Percentiles rank a stretch among this genome's conserved stretches.
Evolutionary conservation across 2,113 vertebrate genomes (phyloP).

Genomic region (Dermatemys mawii): DNA sequence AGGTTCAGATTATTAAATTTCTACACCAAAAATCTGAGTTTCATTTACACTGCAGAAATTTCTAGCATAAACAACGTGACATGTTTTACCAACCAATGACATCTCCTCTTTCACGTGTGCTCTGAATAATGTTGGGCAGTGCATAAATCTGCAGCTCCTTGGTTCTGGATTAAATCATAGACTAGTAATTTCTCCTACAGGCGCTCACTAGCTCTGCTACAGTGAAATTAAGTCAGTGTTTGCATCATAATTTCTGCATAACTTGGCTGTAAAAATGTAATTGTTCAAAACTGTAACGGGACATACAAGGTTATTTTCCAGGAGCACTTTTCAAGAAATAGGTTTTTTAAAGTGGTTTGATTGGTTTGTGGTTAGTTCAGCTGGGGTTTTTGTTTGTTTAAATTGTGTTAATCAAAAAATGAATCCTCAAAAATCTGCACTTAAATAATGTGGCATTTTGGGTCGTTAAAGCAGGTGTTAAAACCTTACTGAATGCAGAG

Average conservation of each 20-base stretch:
- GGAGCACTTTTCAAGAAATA: not conserved
- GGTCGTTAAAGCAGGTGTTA: not conserved
- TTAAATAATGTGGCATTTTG: not conserved
- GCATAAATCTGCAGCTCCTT: not conserved
- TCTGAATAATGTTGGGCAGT: not conserved
- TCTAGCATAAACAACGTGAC: not conserved
- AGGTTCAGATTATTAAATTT: not conserved
- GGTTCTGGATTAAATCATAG: not conserved
- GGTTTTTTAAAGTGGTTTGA: not conserved
- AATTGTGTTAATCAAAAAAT: not conserved
- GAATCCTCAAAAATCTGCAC: not conserved
- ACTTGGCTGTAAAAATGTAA: slow-evolving; percentile 10
- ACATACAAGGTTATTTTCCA: not conserved
- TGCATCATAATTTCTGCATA: slow-evolving; percentile 25
- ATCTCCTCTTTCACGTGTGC: not conserved
- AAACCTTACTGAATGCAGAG: not conserved
- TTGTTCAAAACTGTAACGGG: not conserved
- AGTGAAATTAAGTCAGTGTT: slow-evolving; percentile 35
- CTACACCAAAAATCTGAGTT: not conserved
- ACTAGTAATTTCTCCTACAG: not conserved
- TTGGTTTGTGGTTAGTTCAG: not conserved
- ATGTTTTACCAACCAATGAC: not conserved
- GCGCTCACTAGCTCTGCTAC: not conserved
- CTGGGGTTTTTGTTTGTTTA: not conserved
- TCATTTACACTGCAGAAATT: not conserved